Percentiles rank a stretch among this genome's conserved stretches.
phyloP scores from a whole-genome alignment of 2,888 invertebrate species.

The Notodonta ziczac region DNA sequence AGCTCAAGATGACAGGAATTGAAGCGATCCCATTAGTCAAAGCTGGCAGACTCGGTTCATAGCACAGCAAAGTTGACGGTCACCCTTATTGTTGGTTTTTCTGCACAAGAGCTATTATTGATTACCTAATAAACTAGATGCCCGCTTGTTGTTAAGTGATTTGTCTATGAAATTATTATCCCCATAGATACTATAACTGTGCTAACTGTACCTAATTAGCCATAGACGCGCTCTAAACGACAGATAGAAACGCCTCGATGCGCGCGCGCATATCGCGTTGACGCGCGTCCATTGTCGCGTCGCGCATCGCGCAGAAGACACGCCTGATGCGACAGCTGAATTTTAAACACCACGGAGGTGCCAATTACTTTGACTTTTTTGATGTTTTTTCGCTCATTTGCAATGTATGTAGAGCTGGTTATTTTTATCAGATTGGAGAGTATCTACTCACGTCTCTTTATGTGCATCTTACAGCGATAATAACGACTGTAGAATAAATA shows the following conservation, averaged over 20 bases:
- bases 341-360: slow-evolving; percentile 51
- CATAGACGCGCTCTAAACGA: slow-evolving; percentile 24
- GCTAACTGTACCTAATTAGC: background rate
- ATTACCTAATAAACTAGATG: too few relatives aligned
- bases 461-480: background rate
- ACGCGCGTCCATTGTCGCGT: slow-evolving; percentile 61
- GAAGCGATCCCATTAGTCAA: too few relatives aligned
- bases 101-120: too few relatives aligned
- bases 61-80: too few relatives aligned
- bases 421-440: slow-evolving; percentile 16
- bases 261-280: slow-evolving; percentile 40
- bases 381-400: slow-evolving; percentile 9
- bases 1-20: too few relatives aligned
- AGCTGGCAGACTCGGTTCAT: too few relatives aligned
- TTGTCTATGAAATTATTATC: too few relatives aligned
- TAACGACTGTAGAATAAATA: background rate
- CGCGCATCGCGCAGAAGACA: slow-evolving; percentile 43
- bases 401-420: slow-evolving; percentile 14
- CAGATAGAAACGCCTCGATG: slow-evolving; percentile 36
- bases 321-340: slow-evolving; percentile 57
- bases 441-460: background rate
- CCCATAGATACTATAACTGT: too few relatives aligned
- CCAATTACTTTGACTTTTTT: slow-evolving; percentile 45
- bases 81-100: too few relatives aligned
- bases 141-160: too few relatives aligned